Evolutionary conservation across 2,888 invertebrate species (phyloP).

Genomic region (Graphium colonna): DNA sequence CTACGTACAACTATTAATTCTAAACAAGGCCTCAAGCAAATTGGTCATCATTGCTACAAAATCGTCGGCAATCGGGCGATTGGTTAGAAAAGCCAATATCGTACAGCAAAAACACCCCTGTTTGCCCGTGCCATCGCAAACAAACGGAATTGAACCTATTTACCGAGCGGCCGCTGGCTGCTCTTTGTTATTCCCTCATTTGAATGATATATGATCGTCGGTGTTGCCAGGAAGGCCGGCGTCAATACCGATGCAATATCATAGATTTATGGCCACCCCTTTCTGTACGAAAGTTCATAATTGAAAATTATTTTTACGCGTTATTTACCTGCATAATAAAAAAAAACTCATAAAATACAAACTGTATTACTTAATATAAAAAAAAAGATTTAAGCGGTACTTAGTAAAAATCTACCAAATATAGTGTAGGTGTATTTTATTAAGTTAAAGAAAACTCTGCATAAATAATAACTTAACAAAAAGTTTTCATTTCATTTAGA

Average conservation of each 20-base stretch:
- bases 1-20: no score
- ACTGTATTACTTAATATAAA: no score
- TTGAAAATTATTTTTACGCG: neutral
- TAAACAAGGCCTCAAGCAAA: neutral
- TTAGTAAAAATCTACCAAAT: no score
- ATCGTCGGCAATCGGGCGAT: slow-evolving; percentile 5
- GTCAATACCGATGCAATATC: neutral
- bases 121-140: slow-evolving; percentile 44
- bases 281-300: neutral
- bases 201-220: slow-evolving; percentile 3
- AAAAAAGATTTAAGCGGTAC: no score
- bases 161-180: slow-evolving; percentile 3
- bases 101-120: slow-evolving; percentile 36
- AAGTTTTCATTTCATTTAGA: neutral
- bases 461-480: no score
- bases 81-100: slow-evolving; percentile 23
- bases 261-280: neutral
- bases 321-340: no score
- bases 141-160: slow-evolving; percentile 44
- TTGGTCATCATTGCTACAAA: neutral
- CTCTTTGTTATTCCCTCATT: slow-evolving; percentile 17
- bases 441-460: no score
- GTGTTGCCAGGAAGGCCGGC: neutral
- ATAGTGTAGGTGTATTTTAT: no score
- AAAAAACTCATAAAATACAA: no score